Conservation (phyloP, 92 coral and sea anemone genomes). For the Zoanthus sansibaricus region DNA sequence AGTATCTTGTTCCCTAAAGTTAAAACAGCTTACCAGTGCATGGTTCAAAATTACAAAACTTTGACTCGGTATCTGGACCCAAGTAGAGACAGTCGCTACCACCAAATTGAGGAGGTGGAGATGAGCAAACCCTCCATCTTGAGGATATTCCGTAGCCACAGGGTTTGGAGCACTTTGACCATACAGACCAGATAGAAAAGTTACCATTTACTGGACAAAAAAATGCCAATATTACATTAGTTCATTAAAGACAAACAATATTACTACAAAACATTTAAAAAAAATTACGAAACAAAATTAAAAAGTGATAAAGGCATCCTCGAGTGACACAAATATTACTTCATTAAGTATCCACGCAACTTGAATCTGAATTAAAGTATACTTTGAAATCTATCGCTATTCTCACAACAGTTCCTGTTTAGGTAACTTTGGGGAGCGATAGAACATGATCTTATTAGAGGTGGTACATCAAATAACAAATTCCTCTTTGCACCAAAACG, state of each 20-base stretch:
- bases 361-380: too few species aligned
- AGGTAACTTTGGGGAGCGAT: too few species aligned
- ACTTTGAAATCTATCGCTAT: too few species aligned
- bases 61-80: conserved; percentile 45
- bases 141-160: conserved; percentile 36
- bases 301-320: too few species aligned
- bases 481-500: too few species aligned
- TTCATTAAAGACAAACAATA: background rate
- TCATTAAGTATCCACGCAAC: too few species aligned
- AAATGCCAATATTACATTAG: background rate
- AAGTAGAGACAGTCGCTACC: conserved; percentile 30
- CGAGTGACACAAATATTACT: too few species aligned
- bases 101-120: conserved; percentile 45
- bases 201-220: conserved; percentile 22
- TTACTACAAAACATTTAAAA: background rate
- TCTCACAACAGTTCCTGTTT: too few species aligned
- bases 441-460: too few species aligned
- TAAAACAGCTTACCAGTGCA: conserved; percentile 1
- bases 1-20: background rate
- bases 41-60: conserved; percentile 37
- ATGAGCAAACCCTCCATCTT: conserved; percentile 46
- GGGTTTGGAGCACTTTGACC: conserved; percentile 40
- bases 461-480: too few species aligned
- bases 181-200: conserved; percentile 34
- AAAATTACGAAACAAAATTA: too few species aligned